These are phyloP conservation scores for Nephrotoma guestfalica DNA, from an alignment of 2,888 invertebrate species.

Conservation along the genomic window DNA sequence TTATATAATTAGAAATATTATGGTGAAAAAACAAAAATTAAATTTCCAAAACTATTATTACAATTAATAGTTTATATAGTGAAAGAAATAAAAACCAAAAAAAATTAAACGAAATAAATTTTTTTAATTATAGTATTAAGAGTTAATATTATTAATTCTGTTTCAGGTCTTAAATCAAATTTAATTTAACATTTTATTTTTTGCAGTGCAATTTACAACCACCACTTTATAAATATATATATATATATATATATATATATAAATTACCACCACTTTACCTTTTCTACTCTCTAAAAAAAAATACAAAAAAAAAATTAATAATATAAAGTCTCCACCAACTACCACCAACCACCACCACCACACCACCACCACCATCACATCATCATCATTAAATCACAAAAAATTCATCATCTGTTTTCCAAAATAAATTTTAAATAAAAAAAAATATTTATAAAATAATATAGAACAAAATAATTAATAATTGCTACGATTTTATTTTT, in stretches of 20 bases:
- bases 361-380: background rate
- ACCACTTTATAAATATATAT: background rate
- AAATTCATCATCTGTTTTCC: background rate
- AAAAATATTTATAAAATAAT: background rate
- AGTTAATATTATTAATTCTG: background rate
- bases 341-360: background rate
- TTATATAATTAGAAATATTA: background rate
- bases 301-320: background rate
- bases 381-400: background rate
- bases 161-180: background rate
- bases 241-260: background rate
- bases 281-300: background rate
- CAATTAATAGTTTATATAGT: background rate
- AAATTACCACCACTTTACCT: background rate
- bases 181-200: background rate
- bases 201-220: background rate
- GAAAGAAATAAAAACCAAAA: background rate
- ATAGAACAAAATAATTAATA: constrained; percentile 1
- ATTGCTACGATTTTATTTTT: background rate
- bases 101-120: background rate
- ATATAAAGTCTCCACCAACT: background rate
- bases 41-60: background rate
- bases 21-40: background rate
- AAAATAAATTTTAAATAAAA: background rate
- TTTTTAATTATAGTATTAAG: background rate